These are phyloP conservation scores for Ethmia dodecea DNA, from an alignment of 2,888 invertebrate species.

Conservation along the genomic window DNA sequence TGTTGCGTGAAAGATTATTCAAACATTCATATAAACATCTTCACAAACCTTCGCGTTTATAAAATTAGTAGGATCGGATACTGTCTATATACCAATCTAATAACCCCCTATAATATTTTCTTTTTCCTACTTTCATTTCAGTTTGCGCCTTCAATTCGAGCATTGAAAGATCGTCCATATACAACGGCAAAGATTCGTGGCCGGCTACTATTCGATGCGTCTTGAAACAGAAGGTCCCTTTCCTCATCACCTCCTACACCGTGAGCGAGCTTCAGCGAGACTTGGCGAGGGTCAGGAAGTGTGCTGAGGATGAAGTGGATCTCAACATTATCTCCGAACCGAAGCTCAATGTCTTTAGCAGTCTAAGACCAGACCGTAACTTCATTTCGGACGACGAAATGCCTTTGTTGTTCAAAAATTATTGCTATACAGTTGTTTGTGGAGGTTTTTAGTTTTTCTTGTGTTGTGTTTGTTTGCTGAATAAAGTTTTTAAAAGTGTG, in stretches of 20 bases:
- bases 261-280: conserved; percentile 81
- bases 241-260: conserved; percentile 83
- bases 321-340: conserved; percentile 74
- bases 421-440: conserved; percentile 76
- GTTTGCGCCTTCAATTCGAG: conserved; percentile 86
- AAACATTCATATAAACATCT: no score
- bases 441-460: conserved; percentile 27
- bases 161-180: conserved; percentile 81
- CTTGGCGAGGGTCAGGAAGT: conserved; percentile 72
- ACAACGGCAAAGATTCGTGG: conserved; percentile 81
- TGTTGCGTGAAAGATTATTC: no score
- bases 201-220: conserved; percentile 79
- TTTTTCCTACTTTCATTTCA: conserved; percentile 42
- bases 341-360: conserved; percentile 80
- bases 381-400: conserved; percentile 84
- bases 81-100: no score
- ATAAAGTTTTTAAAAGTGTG: conserved; percentile 1
- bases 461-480: conserved; percentile 1
- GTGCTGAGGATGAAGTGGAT: conserved; percentile 58
- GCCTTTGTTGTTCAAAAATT: conserved; percentile 85
- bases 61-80: no score
- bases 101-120: no score
- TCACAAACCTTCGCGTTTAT: no score
- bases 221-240: conserved; percentile 73
- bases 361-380: conserved; percentile 84